Conservation (phyloP, 2,888 invertebrate species). For the Eurytoma adleriae region DNA sequence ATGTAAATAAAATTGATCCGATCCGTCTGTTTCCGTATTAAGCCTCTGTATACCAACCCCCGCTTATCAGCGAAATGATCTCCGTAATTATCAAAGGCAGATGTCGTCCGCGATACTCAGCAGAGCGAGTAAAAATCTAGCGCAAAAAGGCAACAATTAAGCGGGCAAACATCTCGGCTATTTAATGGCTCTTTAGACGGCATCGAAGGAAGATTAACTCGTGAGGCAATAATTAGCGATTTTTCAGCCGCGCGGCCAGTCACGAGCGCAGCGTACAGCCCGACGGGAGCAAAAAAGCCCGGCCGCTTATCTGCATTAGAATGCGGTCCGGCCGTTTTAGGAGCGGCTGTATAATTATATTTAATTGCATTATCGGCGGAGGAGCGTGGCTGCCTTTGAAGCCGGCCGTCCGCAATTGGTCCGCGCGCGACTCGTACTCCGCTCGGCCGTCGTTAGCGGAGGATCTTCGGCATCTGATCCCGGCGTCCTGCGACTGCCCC, state of each 20-base stretch:
- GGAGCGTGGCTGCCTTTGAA: conserved; percentile 4
- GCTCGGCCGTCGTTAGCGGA: conserved; percentile 51
- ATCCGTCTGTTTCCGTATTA: no score
- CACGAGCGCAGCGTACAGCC: background rate
- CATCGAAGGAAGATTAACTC: conserved; percentile 1
- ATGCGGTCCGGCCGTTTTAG: conserved; percentile 40
- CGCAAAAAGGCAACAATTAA: no score
- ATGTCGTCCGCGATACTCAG: no score
- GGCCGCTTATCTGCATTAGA: conserved; percentile 5
- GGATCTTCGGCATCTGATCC: conserved; percentile 62
- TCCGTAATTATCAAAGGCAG: no score
- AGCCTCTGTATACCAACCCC: no score
- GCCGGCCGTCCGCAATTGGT: background rate
- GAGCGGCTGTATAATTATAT: conserved; percentile 46
- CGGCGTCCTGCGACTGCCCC: background rate
- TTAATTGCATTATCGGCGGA: conserved; percentile 46
- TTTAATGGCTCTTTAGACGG: no score
- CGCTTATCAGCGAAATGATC: no score
- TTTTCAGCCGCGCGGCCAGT: background rate
- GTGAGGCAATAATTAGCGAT: conserved; percentile 1
- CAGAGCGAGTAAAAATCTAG: no score
- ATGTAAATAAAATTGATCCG: no score
- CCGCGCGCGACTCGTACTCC: conserved; percentile 16
- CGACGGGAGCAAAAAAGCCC: background rate
- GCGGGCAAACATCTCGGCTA: no score